Conservation (phyloP, 2,888 invertebrate species). For the Meandrusa payeni region DNA sequence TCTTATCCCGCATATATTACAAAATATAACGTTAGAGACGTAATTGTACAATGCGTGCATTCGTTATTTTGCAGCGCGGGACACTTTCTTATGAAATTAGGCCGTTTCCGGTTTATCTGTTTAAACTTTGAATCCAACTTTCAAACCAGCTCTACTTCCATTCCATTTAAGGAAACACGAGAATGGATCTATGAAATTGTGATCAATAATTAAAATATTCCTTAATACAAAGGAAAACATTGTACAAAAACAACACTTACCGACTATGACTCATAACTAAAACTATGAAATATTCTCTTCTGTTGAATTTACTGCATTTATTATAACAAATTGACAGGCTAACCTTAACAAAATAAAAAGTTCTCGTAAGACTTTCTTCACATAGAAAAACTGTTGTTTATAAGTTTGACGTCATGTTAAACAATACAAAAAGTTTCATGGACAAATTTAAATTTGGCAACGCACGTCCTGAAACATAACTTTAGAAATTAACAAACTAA, state of each 20-base stretch:
- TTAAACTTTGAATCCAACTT: too few relatives aligned
- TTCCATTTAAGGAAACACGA: too few relatives aligned
- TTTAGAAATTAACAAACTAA: slow-evolving; percentile 1
- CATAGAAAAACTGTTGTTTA: slow-evolving; percentile 24
- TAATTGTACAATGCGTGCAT: too few relatives aligned
- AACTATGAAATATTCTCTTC: slow-evolving; percentile 35
- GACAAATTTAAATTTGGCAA: slow-evolving; percentile 7
- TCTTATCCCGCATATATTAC: too few relatives aligned
- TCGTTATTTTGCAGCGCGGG: too few relatives aligned
- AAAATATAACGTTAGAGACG: too few relatives aligned
- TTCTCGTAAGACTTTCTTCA: slow-evolving; percentile 11
- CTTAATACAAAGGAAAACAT: slow-evolving; percentile 1
- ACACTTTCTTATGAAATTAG: too few relatives aligned
- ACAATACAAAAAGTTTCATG: slow-evolving; percentile 18
- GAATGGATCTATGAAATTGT: too few relatives aligned
- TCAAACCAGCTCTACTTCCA: too few relatives aligned
- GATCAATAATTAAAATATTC: neutral
- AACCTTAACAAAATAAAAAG: slow-evolving; percentile 25
- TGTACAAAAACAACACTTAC: slow-evolving; percentile 27
- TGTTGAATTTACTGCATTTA: slow-evolving; percentile 52
- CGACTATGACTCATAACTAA: slow-evolving; percentile 44
- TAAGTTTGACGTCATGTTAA: slow-evolving; percentile 7
- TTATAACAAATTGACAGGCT: slow-evolving; percentile 29
- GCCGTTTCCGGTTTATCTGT: too few relatives aligned
- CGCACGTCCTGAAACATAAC: neutral